Evolutionary conservation across 2,797 vertebrate species (phyloP), one percentile per base, ranked within the genome.

Genomic region (Epinephelus awoara): DNA sequence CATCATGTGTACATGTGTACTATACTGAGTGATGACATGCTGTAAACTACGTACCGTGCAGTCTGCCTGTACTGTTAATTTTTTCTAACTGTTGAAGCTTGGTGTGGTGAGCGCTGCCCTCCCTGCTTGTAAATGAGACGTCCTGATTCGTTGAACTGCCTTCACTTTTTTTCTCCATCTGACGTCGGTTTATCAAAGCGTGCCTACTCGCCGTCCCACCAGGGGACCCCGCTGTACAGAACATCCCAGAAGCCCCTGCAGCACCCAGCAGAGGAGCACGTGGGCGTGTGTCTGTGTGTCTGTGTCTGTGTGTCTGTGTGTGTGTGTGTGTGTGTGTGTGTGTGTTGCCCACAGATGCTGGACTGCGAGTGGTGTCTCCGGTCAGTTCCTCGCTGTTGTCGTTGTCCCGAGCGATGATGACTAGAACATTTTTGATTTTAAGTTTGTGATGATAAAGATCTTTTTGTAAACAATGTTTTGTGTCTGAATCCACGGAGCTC

Each of bases 381-480:
- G 71, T 77, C 74, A 66, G 72, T 91, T 85, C 73, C 57, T 80
- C n/a, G 54, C 75, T 3, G 62, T 82, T 75, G 67, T 84, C 85
- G 54, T 69, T 6, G 77, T 90, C 84, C 62, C 54, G 38, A 85
- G 74, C 68, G 64, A 84, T 25, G 76, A 67, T 38, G 67, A 78
- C 69, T 54, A 7, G 92, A 92, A 78, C 15, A 58, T 77, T 73
- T 81, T 15, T 23, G 46, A 59, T 79, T 83, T 80, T 64, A 66
- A 59, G 61, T 83, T 81, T 79, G 71, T 87, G 85, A 76, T 50
- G 75, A 84, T 62, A 5, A 46, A 89, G 58, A 81, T 85, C 78
- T 93, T 94, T 95, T 94, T 96, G 95, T 96, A 93, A 91, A 93
- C 94, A 56, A 86, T 88, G 77, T 94, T 78, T 88, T 94, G 87